Evolutionary conservation across 53 echinoderm and acorn worm species (phyloP).

Genomic region (Apostichopus leukothele): DNA sequence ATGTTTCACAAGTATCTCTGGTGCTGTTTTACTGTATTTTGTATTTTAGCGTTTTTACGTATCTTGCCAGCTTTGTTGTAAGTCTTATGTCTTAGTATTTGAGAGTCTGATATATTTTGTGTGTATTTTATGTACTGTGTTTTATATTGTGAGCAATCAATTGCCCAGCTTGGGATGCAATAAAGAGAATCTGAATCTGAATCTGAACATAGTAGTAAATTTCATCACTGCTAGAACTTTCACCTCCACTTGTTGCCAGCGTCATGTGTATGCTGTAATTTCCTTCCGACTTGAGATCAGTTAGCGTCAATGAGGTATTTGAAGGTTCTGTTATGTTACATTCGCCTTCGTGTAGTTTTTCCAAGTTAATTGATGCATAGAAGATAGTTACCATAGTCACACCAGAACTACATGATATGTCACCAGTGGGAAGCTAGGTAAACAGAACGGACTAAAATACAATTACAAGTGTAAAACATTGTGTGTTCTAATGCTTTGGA

Average conservation of each 20-base stretch:
- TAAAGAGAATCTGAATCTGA: no score
- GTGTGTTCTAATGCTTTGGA: neutral
- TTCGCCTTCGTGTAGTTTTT: neutral
- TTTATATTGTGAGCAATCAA: no score
- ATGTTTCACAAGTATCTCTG: no score
- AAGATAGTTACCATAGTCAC: neutral
- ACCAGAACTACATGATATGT: neutral
- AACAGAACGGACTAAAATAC: neutral
- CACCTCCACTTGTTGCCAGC: neutral
- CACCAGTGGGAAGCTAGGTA: neutral
- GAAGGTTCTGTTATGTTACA: neutral
- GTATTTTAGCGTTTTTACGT: no score
- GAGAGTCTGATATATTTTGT: no score
- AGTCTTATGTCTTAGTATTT: no score
- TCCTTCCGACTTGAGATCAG: neutral
- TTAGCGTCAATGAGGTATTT: neutral
- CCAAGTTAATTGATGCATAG: neutral
- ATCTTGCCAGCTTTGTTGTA: no score
- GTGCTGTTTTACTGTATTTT: no score
- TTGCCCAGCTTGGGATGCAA: no score
- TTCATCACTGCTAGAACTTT: neutral
- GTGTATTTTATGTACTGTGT: no score
- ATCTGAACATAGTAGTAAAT: neutral
- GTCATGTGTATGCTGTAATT: neutral
- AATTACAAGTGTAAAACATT: neutral